Base-by-base conservation (phyloP, 2,888 invertebrate species). In the Anthophora plumipes region DNA sequence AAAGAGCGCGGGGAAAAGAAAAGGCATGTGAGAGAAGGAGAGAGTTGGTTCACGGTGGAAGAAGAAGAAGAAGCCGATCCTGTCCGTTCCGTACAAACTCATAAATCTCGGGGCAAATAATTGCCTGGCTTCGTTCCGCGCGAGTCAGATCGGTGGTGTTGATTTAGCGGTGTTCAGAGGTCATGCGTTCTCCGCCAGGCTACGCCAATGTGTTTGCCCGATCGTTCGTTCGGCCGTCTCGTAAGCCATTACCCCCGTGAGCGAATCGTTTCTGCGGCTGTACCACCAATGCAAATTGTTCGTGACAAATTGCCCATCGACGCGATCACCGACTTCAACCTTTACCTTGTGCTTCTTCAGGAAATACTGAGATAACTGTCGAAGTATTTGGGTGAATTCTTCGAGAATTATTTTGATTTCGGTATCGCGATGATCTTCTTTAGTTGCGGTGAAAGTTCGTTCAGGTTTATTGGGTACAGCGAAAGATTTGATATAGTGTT, bases 51-150 rank as follows among this genome's bases (percentile, higher is more conserved):
- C 39, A 12, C n/a, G 31, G 14, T 25, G n/a, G 57, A 46, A 37
- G 55, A 43, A 9, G 57, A 76, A 77, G 83, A 83, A 86, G 86
- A 70, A 86, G 81, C 83, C 74, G 71, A 76, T 77, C 74, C 85
- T 87, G 86, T 87, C 86, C 84, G 82, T 82, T 81, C 81, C 86
- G 85, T 85, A 85, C 86, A 92, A 91, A 91, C 92, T 92, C 93
- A 92, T 93, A 93, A 93, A 93, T 93, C 92, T 91, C 89, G 91
- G 89, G 88, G 92, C 91, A 92, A 93, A 93, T 93, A 93, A 93
- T 93, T 92, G 91, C 92, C 90, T 88, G 89, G 88, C 88, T 89
- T 86, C 76, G 79, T 75, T 83, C 73, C 88, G 80, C 81, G 80
- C 82, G 72, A 83, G 87, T 88, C 91, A 89, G 90, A 90, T 91